phyloP scores from a whole-genome alignment of 2,113 vertebrate genomes.

The Calyptomena viridis region DNA sequence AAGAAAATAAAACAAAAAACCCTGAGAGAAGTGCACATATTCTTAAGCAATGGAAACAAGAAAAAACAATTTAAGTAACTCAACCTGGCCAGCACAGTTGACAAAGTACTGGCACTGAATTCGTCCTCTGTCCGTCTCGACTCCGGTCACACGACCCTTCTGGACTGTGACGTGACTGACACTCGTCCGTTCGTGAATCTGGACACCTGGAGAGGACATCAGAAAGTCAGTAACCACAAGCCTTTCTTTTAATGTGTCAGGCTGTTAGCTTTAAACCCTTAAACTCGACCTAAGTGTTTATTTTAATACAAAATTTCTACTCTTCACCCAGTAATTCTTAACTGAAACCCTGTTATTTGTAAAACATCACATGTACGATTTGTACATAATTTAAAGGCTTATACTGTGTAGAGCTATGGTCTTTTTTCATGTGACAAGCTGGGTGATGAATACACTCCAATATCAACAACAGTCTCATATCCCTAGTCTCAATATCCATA shows the following conservation, averaged over 20 bases:
- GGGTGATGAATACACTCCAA: accelerated
- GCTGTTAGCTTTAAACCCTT: background rate
- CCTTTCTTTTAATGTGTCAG: background rate
- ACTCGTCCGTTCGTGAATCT: constrained; percentile 86
- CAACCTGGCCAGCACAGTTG: constrained; percentile 97
- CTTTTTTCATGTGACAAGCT: background rate
- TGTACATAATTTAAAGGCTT: too few relatives aligned
- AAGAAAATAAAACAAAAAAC: background rate
- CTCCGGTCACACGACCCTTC: constrained; percentile 84
- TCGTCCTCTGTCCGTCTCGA: constrained; percentile 91
- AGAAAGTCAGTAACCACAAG: background rate
- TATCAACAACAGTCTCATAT: background rate
- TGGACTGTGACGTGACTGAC: constrained; percentile 88
- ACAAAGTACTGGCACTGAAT: constrained; percentile 94
- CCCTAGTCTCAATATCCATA: too few relatives aligned
- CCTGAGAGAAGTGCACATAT: background rate
- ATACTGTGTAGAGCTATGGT: background rate
- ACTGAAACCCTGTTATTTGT: background rate
- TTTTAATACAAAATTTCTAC: background rate
- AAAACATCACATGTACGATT: accelerated
- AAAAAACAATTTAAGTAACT: background rate
- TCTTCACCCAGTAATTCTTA: background rate
- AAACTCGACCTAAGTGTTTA: background rate
- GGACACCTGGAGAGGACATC: constrained; percentile 80
- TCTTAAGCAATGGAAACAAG: background rate